Conservation (phyloP, 2,797 vertebrate species). For the Orestias chungarensis region DNA sequence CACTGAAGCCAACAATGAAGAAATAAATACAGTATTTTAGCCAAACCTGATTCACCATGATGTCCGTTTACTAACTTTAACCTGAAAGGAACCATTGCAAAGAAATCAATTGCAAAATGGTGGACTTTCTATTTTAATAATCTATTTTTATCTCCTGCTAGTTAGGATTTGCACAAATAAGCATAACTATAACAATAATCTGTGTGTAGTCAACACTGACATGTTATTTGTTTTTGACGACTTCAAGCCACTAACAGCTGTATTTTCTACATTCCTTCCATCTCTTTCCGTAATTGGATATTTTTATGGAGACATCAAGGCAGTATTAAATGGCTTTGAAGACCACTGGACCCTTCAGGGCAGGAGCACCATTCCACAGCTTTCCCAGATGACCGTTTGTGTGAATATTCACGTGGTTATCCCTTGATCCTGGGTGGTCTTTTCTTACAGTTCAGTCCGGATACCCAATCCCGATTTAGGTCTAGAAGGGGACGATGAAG, state of each 20-base stretch:
- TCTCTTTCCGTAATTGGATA: conserved; percentile 38
- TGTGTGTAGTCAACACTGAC: not conserved
- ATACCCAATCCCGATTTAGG: conserved; percentile 67
- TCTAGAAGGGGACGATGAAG: conserved; percentile 72
- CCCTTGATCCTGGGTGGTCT: conserved; percentile 77
- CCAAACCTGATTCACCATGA: no score
- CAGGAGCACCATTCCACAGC: conserved; percentile 48
- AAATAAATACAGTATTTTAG: no score
- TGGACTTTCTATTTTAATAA: no score
- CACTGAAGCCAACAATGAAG: no score
- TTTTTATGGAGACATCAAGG: conserved; percentile 77
- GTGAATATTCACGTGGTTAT: conserved; percentile 70
- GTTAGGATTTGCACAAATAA: not conserved
- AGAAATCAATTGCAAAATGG: no score
- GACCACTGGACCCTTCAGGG: conserved; percentile 78
- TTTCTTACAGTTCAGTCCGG: conserved; percentile 70
- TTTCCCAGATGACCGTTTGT: conserved; percentile 75
- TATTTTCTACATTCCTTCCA: not conserved
- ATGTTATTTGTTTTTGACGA: not conserved
- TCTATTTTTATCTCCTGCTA: no score
- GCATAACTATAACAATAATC: not conserved
- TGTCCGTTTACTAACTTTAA: no score
- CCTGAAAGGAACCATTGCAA: no score
- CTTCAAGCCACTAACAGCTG: not conserved
- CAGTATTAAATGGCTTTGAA: conserved; percentile 69